phyloP scores from a whole-genome alignment of 1,140 invertebrate species.

The Diuraphis noxia region DNA sequence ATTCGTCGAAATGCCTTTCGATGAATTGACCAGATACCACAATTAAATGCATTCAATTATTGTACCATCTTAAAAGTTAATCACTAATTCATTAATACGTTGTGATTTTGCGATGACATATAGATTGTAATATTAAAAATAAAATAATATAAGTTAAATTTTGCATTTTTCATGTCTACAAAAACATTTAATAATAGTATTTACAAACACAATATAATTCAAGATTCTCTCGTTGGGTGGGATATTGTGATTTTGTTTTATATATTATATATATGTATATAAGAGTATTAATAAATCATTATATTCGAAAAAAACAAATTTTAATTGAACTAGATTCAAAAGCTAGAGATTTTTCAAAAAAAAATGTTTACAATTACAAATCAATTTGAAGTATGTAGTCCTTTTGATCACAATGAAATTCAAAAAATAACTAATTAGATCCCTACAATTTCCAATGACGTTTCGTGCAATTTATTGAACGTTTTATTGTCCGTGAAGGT shows the following conservation, averaged over 20 bases:
- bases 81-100: background rate
- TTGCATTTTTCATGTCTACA: background rate
- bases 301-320: background rate
- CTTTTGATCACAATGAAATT: background rate
- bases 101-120: background rate
- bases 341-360: background rate
- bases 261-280: too few relatives aligned
- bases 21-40: background rate
- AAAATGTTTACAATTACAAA: background rate
- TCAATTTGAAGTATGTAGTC: background rate
- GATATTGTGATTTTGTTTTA: background rate
- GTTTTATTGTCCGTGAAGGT: background rate
- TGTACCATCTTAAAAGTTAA: background rate
- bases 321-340: background rate
- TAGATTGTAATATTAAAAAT: too few relatives aligned
- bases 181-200: background rate
- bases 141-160: background rate
- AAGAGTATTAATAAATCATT: background rate
- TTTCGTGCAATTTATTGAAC: background rate
- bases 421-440: background rate
- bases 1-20: background rate
- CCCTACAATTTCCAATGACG: background rate
- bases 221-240: background rate
- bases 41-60: background rate
- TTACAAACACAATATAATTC: background rate